These are phyloP conservation scores for Nowickia ferox DNA, from an alignment of 2,888 invertebrate species.

Conservation along the genomic window DNA sequence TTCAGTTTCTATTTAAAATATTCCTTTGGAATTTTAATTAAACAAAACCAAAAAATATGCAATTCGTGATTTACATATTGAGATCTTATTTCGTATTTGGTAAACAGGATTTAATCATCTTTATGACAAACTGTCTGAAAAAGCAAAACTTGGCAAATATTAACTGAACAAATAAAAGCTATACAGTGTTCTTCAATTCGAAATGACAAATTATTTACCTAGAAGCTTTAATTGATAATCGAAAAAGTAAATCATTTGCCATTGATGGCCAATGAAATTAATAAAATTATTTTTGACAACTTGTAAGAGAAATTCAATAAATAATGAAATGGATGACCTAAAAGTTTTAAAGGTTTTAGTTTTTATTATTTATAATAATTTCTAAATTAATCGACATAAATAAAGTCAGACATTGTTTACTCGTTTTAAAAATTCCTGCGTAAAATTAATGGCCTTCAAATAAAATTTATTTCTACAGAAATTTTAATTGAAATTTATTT, in stretches of 20 bases:
- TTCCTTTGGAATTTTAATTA: conserved; percentile 37
- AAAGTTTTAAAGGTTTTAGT: background rate
- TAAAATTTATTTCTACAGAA: too few relatives aligned
- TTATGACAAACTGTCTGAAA: too few relatives aligned
- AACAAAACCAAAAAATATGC: conserved; percentile 19
- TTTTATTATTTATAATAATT: too few relatives aligned
- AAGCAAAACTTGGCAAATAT: background rate
- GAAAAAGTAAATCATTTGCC: background rate
- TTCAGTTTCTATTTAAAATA: background rate
- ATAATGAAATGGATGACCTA: background rate
- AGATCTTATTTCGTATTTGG: background rate
- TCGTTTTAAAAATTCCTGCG: too few relatives aligned
- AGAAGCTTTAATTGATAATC: background rate
- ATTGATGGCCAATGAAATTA: too few relatives aligned
- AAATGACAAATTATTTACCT: conserved; percentile 4
- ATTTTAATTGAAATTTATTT: too few relatives aligned
- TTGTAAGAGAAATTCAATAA: too few relatives aligned
- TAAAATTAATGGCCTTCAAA: too few relatives aligned
- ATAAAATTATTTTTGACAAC: background rate
- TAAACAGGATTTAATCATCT: too few relatives aligned
- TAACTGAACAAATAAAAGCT: background rate
- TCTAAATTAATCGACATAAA: too few relatives aligned
- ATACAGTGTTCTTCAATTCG: background rate
- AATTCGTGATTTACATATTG: background rate
- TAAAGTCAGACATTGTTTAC: too few relatives aligned